Conservation (phyloP, 64 coral and sea anemone species). For the Dendronephthya gigantea region DNA sequence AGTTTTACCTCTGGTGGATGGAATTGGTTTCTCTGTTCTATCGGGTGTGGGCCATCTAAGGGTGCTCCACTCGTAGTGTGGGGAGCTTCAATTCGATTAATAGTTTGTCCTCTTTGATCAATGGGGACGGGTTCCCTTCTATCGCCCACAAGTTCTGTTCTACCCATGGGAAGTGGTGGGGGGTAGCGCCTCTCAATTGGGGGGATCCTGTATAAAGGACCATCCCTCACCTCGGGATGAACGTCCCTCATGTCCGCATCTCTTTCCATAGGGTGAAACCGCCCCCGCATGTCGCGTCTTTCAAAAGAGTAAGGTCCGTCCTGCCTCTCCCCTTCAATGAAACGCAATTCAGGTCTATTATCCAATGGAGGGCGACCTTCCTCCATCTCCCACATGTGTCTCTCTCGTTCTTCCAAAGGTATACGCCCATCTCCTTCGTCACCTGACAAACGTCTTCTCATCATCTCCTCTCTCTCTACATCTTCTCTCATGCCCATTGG, state of each 20-base stretch:
- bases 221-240: not conserved
- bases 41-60: not conserved
- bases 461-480: not conserved
- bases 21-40: not conserved
- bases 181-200: too few species aligned
- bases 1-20: not conserved
- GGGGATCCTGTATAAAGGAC: too few species aligned
- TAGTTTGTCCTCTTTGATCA: too few species aligned
- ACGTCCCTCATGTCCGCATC: too few species aligned
- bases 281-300: not conserved
- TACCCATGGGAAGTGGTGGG: too few species aligned
- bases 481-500: not conserved
- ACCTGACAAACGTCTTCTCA: not conserved
- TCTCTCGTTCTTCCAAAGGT: not conserved
- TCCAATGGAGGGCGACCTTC: not conserved
- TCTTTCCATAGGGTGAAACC: not conserved
- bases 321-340: not conserved
- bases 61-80: not conserved
- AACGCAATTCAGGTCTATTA: not conserved
- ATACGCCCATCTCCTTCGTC: not conserved
- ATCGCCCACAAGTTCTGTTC: too few species aligned
- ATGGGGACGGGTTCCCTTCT: too few species aligned
- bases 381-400: too few species aligned
- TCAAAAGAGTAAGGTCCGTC: too few species aligned
- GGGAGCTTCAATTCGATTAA: too few species aligned